Percentiles rank a stretch among this genome's conserved stretches.
Conservation (phyloP, 2,113 vertebrate species). For the Fulmarus glacialis region DNA sequence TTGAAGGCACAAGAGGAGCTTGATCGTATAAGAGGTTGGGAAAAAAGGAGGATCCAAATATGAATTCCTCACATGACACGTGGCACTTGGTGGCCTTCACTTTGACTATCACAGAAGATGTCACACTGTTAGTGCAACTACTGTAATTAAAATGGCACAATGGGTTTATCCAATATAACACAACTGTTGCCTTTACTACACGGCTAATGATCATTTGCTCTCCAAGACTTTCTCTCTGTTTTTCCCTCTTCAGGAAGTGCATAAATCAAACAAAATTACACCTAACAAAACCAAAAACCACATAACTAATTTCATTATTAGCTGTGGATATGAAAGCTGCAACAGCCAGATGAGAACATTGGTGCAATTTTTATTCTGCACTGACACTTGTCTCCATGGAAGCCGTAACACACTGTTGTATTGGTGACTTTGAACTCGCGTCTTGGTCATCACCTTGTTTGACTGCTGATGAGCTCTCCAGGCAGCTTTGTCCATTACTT, state of each 20-base stretch:
- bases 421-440: background rate
- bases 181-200: background rate
- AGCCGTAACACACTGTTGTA: background rate
- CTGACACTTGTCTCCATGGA: background rate
- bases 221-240: background rate
- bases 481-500: background rate
- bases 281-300: background rate
- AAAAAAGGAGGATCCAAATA: background rate
- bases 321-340: background rate
- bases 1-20: background rate
- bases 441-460: background rate
- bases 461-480: background rate
- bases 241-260: background rate
- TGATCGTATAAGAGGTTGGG: background rate
- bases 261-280: background rate
- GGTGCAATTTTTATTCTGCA: background rate
- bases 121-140: background rate
- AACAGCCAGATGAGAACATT: background rate
- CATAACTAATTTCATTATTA: background rate
- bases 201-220: background rate
- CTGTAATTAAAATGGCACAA: background rate
- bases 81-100: background rate
- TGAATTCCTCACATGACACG: fast-evolving
- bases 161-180: background rate
- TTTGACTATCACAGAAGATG: background rate